Evolutionary conservation across 2,888 invertebrate genomes (phyloP), one percentile per base, ranked within the genome.

Genomic region (Metellina segmentata): DNA sequence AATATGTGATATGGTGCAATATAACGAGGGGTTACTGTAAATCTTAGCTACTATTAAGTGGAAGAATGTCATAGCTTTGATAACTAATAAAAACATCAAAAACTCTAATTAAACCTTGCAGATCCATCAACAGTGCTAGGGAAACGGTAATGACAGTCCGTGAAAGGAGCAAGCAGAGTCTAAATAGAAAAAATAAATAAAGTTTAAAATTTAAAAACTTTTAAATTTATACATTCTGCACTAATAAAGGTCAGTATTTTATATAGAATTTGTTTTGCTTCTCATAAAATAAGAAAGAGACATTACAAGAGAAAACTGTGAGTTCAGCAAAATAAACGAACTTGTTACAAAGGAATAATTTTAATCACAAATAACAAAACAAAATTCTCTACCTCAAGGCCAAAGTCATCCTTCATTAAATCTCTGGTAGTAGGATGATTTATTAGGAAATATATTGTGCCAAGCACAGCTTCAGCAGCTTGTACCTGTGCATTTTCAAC

Each of bases 111-210:
- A 34, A 34, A 97, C 97, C 97, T 97, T 95, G 96, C 96, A 94
- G 97, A 97, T 94, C 96, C 86, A 79, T 94, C 94, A 49, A 90
- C 53, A 77, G 77, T 16, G 20, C 94, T 94, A 53, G 94, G 93
- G 93, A 94, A 95, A 85, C 94, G 95, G 93, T 97, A 97, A 94
- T 98, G 98, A 94, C 98, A 97, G 95, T 99, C 99, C 94, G 98
- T 98, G 95, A 98, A 98, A 0, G 99, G 98, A 19, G 98, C 98
- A 90, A 98, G 97, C 81, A 99, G 96, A 95, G 97, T 97, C 95
- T 98, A 96, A 90, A 99, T 96, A 94, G 88, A 72, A 61, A 9
- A 61, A 16, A 61, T 5, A 7, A 61, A 61, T 61, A 8, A 34
- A 34, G 34, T 34, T 34, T 34, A 34, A 34, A 4, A 34, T 34